Conservation (phyloP, 2,888 invertebrate species). For the Chouioia cunea region DNA sequence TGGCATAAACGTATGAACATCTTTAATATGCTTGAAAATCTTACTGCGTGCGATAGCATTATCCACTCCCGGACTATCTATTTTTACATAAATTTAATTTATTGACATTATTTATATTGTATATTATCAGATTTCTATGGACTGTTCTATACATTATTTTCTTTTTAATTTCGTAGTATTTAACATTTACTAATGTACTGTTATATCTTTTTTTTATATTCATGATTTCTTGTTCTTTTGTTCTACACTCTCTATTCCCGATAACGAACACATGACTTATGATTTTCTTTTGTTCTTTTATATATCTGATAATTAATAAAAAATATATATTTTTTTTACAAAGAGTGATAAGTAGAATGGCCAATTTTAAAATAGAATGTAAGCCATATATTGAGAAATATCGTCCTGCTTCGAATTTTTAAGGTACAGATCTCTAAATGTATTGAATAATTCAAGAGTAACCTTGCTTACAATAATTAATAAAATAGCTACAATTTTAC, state of each 20-base stretch:
- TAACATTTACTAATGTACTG: neutral
- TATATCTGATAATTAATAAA: slow-evolving; percentile 5
- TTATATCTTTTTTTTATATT: slow-evolving; percentile 1
- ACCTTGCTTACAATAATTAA: slow-evolving; percentile 10
- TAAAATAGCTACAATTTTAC: neutral
- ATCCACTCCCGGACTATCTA: no score
- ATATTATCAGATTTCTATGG: no score
- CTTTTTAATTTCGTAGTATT: no score
- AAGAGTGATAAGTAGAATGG: slow-evolving; percentile 37
- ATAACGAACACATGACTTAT: neutral
- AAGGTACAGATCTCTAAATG: slow-evolving; percentile 31
- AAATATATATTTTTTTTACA: slow-evolving; percentile 34
- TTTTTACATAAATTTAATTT: no score
- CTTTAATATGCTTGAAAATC: no score
- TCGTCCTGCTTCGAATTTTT: slow-evolving; percentile 20
- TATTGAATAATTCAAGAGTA: slow-evolving; percentile 10
- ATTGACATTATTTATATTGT: no score
- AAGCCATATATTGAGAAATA: slow-evolving; percentile 36
- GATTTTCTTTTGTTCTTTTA: neutral
- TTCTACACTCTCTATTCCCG: neutral
- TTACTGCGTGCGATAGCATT: no score
- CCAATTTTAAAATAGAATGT: slow-evolving; percentile 15
- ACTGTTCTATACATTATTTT: no score
- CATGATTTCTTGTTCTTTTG: neutral
- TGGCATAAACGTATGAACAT: no score